phyloP scores from a whole-genome alignment of 2,797 vertebrate genomes.

The Capromys pilorides region DNA sequence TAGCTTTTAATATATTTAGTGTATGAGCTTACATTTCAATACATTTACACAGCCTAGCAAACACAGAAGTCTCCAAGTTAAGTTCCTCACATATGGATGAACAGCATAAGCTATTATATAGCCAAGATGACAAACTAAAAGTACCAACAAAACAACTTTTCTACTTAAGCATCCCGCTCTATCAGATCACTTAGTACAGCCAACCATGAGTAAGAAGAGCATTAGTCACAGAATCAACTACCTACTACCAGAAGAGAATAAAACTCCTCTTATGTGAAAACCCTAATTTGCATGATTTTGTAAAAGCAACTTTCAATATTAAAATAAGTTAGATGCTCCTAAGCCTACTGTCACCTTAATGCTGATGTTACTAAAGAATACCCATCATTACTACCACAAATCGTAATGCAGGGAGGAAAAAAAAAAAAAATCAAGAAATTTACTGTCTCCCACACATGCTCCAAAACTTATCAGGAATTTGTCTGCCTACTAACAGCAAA shows the following conservation, averaged over 20 bases:
- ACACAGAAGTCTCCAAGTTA: background rate
- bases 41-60: conserved; percentile 12
- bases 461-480: conserved; percentile 45
- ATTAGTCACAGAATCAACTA: conserved; percentile 46
- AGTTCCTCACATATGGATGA: background rate
- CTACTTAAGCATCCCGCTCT: conserved; percentile 9
- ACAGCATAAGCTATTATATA: background rate
- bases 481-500: conserved; percentile 43
- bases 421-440: conserved; percentile 4
- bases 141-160: background rate
- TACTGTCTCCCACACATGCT: conserved; percentile 10
- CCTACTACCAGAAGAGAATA: conserved; percentile 13
- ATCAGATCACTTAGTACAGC: conserved; percentile 22
- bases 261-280: conserved; percentile 58
- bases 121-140: background rate
- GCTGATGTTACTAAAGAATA: conserved; percentile 31
- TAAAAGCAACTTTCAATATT: conserved; percentile 16
- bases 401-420: background rate
- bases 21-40: conserved; percentile 22
- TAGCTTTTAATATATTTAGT: conserved; percentile 18
- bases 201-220: conserved; percentile 42
- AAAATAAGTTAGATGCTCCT: conserved; percentile 39
- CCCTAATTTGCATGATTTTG: background rate
- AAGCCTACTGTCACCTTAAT: conserved; percentile 13
- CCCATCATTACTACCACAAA: background rate